Conservation (phyloP, 2,797 vertebrate species). For the Enteromius thamalakanensis region DNA sequence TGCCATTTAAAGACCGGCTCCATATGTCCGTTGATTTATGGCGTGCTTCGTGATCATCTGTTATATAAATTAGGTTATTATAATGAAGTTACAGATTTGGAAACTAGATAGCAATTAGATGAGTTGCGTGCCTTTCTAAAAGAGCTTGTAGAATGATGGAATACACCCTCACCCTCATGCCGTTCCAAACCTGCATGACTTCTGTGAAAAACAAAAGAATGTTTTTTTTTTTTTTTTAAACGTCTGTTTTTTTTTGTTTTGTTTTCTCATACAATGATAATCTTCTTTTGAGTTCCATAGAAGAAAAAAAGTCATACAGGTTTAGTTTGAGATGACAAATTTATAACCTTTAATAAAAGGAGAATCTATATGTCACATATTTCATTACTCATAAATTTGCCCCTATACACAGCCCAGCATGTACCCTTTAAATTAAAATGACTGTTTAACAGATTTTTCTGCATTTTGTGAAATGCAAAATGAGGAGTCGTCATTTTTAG, state of each 20-base stretch:
- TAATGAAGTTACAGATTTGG: conserved; percentile 66
- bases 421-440: not conserved
- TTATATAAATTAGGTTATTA: conserved; percentile 72
- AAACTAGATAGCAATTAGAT: conserved; percentile 55
- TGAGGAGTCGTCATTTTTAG: conserved; percentile 3
- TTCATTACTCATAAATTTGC: not conserved
- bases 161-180: conserved; percentile 1
- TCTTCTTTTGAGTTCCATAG: not conserved
- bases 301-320: not conserved
- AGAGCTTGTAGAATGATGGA: conserved; percentile 20
- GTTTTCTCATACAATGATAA: not conserved
- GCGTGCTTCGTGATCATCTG: conserved; percentile 67
- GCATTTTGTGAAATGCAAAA: not conserved
- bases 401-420: not conserved
- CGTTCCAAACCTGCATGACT: conserved; percentile 1
- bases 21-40: conserved; percentile 67
- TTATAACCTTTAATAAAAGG: not conserved
- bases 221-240: not conserved
- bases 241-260: too few relatives aligned
- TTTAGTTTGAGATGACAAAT: not conserved
- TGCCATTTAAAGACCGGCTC: conserved; percentile 65
- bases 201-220: not conserved
- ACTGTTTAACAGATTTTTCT: not conserved
- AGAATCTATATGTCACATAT: not conserved
- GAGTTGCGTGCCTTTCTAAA: conserved; percentile 23